Conservation (phyloP, 2,888 invertebrate species). For the Criorhina ranunculi region DNA sequence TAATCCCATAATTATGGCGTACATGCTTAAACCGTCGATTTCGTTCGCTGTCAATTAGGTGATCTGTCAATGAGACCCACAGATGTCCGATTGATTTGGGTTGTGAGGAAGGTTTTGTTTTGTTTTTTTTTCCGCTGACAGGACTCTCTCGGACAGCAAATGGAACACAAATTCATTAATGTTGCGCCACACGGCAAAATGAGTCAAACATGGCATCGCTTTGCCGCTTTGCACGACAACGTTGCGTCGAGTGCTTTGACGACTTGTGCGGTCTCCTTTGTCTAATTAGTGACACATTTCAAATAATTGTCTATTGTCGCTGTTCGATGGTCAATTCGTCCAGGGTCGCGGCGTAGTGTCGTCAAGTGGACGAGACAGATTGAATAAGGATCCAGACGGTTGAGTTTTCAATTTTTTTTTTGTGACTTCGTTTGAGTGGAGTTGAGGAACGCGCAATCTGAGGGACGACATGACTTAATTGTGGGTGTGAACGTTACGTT, state of each 20-base stretch:
- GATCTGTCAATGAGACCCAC: slow-evolving; percentile 71
- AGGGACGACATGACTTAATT: slow-evolving; percentile 24
- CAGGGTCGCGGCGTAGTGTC: slow-evolving; percentile 55
- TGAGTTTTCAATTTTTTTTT: slow-evolving; percentile 7
- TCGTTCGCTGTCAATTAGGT: slow-evolving; percentile 76
- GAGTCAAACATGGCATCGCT: slow-evolving; percentile 51
- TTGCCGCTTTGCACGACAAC: slow-evolving; percentile 19
- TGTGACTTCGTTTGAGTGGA: slow-evolving; percentile 7
- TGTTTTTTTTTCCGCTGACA: slow-evolving; percentile 57
- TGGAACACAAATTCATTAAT: slow-evolving; percentile 49
- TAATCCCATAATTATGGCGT: slow-evolving; percentile 75
- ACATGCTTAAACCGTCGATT: slow-evolving; percentile 76
- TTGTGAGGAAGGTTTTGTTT: slow-evolving; percentile 64
- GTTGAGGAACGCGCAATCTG: slow-evolving; percentile 33
- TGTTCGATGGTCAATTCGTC: slow-evolving; percentile 66
- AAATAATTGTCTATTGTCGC: slow-evolving; percentile 65
- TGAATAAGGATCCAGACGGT: slow-evolving; percentile 36
- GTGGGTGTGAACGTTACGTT: slow-evolving; percentile 65
- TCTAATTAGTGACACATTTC: slow-evolving; percentile 76
- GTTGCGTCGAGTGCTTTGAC: slow-evolving; percentile 47
- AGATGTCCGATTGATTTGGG: slow-evolving; percentile 75
- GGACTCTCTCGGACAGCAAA: slow-evolving; percentile 58
- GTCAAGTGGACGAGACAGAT: slow-evolving; percentile 72
- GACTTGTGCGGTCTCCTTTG: slow-evolving; percentile 74
- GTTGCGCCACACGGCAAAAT: slow-evolving; percentile 56